phyloP scores from a whole-genome alignment of 2,797 vertebrate species.

The Helicolenus hilgendorfi region DNA sequence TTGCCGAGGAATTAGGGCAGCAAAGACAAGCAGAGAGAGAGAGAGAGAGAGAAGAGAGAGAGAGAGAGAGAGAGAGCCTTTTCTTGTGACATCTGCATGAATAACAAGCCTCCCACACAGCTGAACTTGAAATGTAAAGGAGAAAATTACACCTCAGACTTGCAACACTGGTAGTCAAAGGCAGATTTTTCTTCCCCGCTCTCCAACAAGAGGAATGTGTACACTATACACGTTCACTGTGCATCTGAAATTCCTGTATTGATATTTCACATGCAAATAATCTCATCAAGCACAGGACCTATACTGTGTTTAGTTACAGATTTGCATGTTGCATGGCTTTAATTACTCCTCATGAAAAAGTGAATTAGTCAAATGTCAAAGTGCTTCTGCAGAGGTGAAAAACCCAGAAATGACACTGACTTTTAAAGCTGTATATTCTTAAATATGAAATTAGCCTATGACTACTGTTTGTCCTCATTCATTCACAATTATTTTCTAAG shows the following conservation, averaged over 20 bases:
- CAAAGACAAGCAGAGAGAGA: conserved; percentile 24
- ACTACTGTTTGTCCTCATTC: too few species aligned
- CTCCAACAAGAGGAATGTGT: conserved; percentile 32
- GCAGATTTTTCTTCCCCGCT: conserved; percentile 34
- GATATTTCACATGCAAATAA: conserved; percentile 40
- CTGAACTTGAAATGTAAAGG: conserved; percentile 74
- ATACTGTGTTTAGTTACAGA: neutral
- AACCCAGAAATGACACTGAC: neutral
- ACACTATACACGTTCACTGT: conserved; percentile 20
- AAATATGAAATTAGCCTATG: neutral
- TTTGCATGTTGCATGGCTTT: neutral
- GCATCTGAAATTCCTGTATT: conserved; percentile 14
- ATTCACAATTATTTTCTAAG: too few species aligned
- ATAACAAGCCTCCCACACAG: conserved; percentile 80
- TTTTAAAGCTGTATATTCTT: neutral
- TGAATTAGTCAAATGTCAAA: neutral
- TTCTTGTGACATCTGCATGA: conserved; percentile 80
- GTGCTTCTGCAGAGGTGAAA: neutral
- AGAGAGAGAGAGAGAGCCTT: conserved; percentile 15
- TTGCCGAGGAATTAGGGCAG: conserved; percentile 67
- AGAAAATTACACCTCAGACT: conserved; percentile 76
- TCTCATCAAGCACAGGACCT: neutral
- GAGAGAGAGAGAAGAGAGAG: neutral
- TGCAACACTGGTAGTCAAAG: conserved; percentile 67
- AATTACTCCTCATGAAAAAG: neutral